Evolutionary conservation across 1,140 invertebrate genomes (phyloP), one percentile per base, ranked within the genome.

Genomic region (Dendroctonus ponderosae): DNA sequence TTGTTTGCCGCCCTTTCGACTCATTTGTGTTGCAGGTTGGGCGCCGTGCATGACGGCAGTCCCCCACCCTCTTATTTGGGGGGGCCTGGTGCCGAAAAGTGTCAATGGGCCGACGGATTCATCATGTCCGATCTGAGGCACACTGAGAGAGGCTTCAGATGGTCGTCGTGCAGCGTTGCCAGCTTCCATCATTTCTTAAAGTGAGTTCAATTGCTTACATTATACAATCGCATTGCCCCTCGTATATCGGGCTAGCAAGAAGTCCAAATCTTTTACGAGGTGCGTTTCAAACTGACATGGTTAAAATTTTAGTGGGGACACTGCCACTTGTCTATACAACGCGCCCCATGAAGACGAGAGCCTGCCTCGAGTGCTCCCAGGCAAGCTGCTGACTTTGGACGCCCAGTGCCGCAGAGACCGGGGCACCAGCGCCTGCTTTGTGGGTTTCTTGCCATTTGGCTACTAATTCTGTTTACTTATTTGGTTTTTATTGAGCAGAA

Each of bases 151-250:
- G 94, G 94, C 11, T 97, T 97, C 83, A 85, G 91, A 74, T 97
- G 94, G 94, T 96, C 93, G 6, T 87, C 92, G 38, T 97, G 94
- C 79, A 94, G 91, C 72, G 87, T 96, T n/a, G 87, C 93, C 59
- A 94, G 93, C 74, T 97, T 97, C 80, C 93, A 96, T 83, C 94
- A 97, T 81, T 97, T 96, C 79, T 82, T 97, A 58, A 96, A 96
- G 94, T 96, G 82, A 83, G 87, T 62, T 26, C 26, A 26, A 26
- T 26, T 26, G 26, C 26, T 26, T 26, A 26, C 26, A 26, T 26
- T 26, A 3, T 26, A 26, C 26, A 26, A 26, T 26, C 26, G 26
- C 1, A 26, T 26, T 26, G 26, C 26, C 26, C 26, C 26, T 26
- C 26, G 26, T 26, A 26, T 26, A 26, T 26, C 44, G 44, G 12